Base-by-base conservation (phyloP, 2,888 invertebrate genomes). In the Molorchus minor region DNA sequence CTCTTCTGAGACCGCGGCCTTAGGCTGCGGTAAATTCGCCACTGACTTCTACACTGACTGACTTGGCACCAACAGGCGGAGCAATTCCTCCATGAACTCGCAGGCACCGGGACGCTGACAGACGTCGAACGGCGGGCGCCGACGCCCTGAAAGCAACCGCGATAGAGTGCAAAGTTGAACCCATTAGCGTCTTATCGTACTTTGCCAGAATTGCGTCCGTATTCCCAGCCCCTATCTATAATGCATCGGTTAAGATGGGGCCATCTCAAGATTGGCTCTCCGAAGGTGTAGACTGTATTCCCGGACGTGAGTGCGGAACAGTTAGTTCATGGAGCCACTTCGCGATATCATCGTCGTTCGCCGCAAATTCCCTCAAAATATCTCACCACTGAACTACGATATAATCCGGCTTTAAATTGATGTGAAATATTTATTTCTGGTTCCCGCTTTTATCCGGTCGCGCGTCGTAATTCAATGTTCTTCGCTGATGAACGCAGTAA, bases 121-220 rank as follows among this genome's bases (percentile, higher is more conserved):
- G 66, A 59, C 64, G 63, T 56, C 67, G 68, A 66, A 61, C 62
- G 62, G 62, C 67, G 68, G 65, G 63, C 62, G 66, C 56, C 65
- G 65, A 65, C 65, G 67, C 71, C 53, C 63, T 64, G 70, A 72
- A 70, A 66, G 70, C 72, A 69, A 72, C 70, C 67, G 77, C 80
- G 82, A 83, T 83, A 82, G 84, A 83, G 84, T 84, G 84, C 81
- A 83, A 84, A 84, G 83, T 84, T 83, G 84, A 82, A 82, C 78
- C 82, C 83, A 83, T 84, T 84, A 84, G 78, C 82, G 82, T 82
- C 82, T 83, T 83, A 83, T 83, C 83, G 82, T 77, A 74, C 77
- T 74, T 71, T 74, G 72, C 72, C 76, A 75, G 76, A 82, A 82
- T 82, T 81, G 81, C 81, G 76, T 76, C 81, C 81, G 81, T 82